Base-by-base conservation (phyloP, 2,888 invertebrate genomes). In the Arge pagana region DNA sequence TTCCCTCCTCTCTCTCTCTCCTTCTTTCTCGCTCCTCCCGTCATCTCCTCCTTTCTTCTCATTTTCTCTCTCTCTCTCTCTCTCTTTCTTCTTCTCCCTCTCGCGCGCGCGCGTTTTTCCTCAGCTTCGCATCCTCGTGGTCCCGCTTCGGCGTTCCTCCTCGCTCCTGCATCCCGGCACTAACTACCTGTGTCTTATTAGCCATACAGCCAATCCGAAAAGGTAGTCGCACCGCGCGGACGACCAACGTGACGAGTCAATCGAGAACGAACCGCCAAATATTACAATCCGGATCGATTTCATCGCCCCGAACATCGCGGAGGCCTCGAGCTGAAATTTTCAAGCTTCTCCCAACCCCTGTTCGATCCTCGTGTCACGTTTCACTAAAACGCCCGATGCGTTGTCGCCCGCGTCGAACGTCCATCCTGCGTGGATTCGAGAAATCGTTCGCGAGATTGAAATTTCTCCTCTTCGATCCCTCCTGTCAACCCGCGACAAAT, bases 101-200 rank as follows among this genome's bases (percentile, higher is more conserved):
- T 40, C n/a, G 21, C 15, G 15, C 40, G 36, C 28, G 51, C 19
- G n/a, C 18, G 40, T 40, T 26, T 41, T 42, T 43, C 55, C 54
- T 55, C 52, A 56, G 55, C 53, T 49, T 52, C 42, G 55, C 57
- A 50, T 55, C 39, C 56, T 54, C 56, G 57, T 52, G 37, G 53
- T n/a, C 35, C 41, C 48, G 30, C 8, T 21, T 23, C 21, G 26
- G 28, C 33, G 24, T 37, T 43, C 50, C 45, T 41, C 41, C 48
- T 48, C 24, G 36, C 39, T 56, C 33, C 45, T 45, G 54, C 59
- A 61, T 62, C 57, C 64, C 61, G 52, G 56, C 61, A 64, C 69
- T 74, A 72, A 73, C 74, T 71, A 73, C 70, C 70, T 71, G 72
- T 70, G 72, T 70, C 75, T 74, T 74, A 74, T 75, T 74, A 74